Percentiles rank a stretch among this genome's conserved stretches.
phyloP scores from a whole-genome alignment of 1,140 invertebrate species.

The Dryas iulia region DNA sequence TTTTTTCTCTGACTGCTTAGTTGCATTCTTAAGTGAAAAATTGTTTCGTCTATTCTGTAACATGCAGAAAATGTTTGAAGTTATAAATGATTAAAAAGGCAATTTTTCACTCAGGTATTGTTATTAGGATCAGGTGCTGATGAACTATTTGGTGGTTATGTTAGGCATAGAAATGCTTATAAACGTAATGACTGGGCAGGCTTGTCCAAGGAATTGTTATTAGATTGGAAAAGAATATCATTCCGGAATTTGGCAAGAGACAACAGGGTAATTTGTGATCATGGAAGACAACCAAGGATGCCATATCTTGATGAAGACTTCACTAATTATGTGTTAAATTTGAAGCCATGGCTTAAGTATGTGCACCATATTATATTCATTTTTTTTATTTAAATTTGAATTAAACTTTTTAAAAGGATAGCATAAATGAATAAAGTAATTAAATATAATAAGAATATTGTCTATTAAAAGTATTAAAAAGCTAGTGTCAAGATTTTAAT shows the following conservation, averaged over 20 bases:
- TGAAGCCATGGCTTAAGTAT: constrained; percentile 89
- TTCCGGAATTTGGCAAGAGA: constrained; percentile 96
- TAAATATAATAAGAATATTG: no score
- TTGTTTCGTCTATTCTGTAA: no score
- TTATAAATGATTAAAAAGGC: neutral
- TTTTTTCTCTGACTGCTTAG: no score
- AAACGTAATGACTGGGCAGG: constrained; percentile 84
- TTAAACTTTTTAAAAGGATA: no score
- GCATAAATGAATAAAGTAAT: no score
- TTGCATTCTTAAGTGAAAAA: no score
- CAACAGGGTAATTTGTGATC: constrained; percentile 91
- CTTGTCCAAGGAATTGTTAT: constrained; percentile 85
- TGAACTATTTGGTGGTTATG: constrained; percentile 97
- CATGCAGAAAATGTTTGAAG: no score
- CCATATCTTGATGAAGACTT: constrained; percentile 98
- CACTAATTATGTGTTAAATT: constrained; percentile 82
- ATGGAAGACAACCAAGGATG: constrained; percentile 88
- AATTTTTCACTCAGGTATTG: constrained; percentile 82
- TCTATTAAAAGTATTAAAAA: no score
- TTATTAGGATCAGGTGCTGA: constrained; percentile 97
- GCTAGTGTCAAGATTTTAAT: no score
- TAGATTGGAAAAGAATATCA: constrained; percentile 93
- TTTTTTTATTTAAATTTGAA: neutral
- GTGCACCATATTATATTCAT: constrained; percentile 15
- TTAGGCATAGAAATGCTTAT: constrained; percentile 89